Base-by-base conservation (phyloP, 2,113 vertebrate genomes). In the Synodontis membranacea region DNA sequence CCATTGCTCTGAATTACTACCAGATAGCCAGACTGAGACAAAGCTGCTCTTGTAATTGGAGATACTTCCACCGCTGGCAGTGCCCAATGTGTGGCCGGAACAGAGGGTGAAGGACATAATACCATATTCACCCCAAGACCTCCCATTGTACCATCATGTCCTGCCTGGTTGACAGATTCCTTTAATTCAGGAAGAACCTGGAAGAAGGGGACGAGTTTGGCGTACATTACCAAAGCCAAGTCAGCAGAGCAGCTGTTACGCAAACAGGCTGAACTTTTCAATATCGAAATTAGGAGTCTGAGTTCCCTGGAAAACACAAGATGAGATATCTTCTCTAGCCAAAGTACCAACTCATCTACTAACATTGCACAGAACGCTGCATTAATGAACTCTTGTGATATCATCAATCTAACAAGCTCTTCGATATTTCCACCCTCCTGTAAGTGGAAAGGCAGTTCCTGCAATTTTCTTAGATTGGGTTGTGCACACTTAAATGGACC, bases 371-470 rank as follows among this genome's bases (percentile, higher is more conserved):
- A 89, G 76, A 95, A 62, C 93, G 95, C 94, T 19, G 92, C 94
- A 89, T 93, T 91, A 23, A 95, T 94, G 84, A 95, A 95, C 39
- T 60, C 86, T 1, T 91, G 84, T 68, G 92, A 94, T 90, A 94
- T 90, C 58, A 96, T 80, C 34, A 94, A 52, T 23, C 4, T 25
- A 84, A 84, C 72, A 74, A 96, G 68, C 86, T 95, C 94, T 39
- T 93, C 89, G 82, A 91, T 87, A 75, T 88, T 92, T 28, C 87
- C 85, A 75, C 94, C 93, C 85, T 91, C 83, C 86, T 87, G 92
- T 46, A 96, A 88, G 84, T 96, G 96, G 92, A 93, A 92, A 0
- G 93, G 93, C 50, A 96, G 75, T 66, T 95, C 94, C 31, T 92
- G 28, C n/a, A 94, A 83, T 89, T 94, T 95, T 82, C 93, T 94